Conservation (phyloP, 1,140 invertebrate species). For the Mactra quadrangularis region DNA sequence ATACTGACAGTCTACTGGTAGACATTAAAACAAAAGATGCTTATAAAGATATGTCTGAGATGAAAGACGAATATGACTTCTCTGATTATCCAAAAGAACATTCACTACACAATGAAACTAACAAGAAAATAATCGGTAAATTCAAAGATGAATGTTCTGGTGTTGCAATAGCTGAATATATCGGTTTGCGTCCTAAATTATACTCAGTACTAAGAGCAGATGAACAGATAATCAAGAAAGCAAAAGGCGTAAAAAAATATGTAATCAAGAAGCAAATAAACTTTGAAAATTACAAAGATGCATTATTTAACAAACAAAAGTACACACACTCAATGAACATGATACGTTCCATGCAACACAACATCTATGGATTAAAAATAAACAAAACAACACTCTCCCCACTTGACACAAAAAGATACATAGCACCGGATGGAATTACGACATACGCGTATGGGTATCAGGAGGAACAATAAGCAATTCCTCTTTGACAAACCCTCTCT, state of each 20-base stretch:
- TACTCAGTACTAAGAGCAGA: slow-evolving; percentile 73
- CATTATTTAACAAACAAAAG: slow-evolving; percentile 57
- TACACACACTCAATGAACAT: slow-evolving; percentile 62
- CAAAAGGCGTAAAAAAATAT: slow-evolving; percentile 41
- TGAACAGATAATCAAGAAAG: slow-evolving; percentile 64
- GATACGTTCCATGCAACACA: slow-evolving; percentile 49
- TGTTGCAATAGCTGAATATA: slow-evolving; percentile 70
- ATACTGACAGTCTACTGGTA: slow-evolving; percentile 83
- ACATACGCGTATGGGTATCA: slow-evolving; percentile 43
- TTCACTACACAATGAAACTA: slow-evolving; percentile 76
- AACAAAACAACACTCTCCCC: slow-evolving; percentile 24
- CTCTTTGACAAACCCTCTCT: slow-evolving; percentile 59
- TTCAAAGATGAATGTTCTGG: slow-evolving; percentile 47
- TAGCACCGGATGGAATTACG: slow-evolving; percentile 33
- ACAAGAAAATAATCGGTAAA: slow-evolving; percentile 40
- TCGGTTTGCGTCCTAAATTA: slow-evolving; percentile 83
- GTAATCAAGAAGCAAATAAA: slow-evolving; percentile 42
- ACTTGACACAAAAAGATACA: slow-evolving; percentile 36
- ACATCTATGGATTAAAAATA: slow-evolving; percentile 33
- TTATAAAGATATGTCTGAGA: slow-evolving; percentile 37
- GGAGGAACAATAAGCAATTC: slow-evolving; percentile 52
- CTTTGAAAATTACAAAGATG: slow-evolving; percentile 68
- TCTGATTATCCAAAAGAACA: slow-evolving; percentile 28
- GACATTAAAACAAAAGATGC: slow-evolving; percentile 76
- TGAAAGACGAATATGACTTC: slow-evolving; percentile 33